These are phyloP conservation scores for Drosophila rhopaloa DNA, from an alignment of 1,140 invertebrate species.

Conservation along the genomic window DNA sequence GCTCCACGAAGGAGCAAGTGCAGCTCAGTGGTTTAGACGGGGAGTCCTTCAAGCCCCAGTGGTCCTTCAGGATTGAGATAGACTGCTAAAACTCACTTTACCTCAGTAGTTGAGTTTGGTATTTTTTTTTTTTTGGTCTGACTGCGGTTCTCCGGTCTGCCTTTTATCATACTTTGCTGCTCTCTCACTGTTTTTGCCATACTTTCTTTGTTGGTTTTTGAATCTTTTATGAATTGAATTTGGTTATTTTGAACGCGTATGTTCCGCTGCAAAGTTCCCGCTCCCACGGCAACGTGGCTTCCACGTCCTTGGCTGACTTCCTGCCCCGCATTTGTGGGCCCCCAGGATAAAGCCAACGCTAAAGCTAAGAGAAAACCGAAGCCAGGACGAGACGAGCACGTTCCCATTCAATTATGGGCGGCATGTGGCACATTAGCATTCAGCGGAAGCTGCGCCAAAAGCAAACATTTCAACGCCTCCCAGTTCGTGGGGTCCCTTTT, in stretches of 20 bases:
- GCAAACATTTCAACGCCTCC: constrained; percentile 74
- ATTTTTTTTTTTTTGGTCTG: constrained; percentile 1
- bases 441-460: constrained; percentile 65
- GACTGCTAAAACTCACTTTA: constrained; percentile 50
- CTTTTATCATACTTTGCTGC: constrained; percentile 20
- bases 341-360: constrained; percentile 5
- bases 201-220: constrained; percentile 67
- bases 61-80: constrained; percentile 37
- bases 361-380: constrained; percentile 17
- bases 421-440: constrained; percentile 73
- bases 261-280: constrained; percentile 68
- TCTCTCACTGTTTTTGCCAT: constrained; percentile 17
- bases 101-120: constrained; percentile 19
- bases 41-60: constrained; percentile 12
- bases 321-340: constrained; percentile 17
- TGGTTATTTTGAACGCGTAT: constrained; percentile 81
- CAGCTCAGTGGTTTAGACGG: constrained; percentile 26
- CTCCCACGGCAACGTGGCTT: constrained; percentile 29
- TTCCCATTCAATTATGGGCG: constrained; percentile 77
- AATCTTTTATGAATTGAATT: constrained; percentile 83
- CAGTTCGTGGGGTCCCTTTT: constrained; percentile 39
- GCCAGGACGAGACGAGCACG: constrained; percentile 56
- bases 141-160: constrained; percentile 32
- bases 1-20: constrained; percentile 13
- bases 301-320: constrained; percentile 44